Evolutionary conservation across 2,797 vertebrate species (phyloP), one percentile per base, ranked within the genome.

Genomic region (Mallotus villosus): DNA sequence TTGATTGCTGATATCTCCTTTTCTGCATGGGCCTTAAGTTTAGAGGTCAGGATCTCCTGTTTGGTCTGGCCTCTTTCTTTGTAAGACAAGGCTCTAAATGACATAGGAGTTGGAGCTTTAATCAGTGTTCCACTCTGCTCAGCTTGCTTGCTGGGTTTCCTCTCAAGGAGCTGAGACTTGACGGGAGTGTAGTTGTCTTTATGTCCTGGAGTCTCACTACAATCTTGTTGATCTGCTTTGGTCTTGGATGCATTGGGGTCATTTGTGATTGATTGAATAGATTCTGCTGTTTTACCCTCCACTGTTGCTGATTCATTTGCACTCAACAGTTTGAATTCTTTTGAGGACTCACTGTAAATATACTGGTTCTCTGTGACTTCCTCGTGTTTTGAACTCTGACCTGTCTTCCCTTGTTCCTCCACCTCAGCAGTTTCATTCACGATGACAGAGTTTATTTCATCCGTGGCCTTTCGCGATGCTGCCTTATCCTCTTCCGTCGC

Each of bases 1-100:
- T 92, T 94, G 57, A 94, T 92, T 2, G 93, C 93, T 66, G 91
- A 93, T 78, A 94, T 94, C 79, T 94, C 93, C 74, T 94, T 94
- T 80, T 94, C 92, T 51, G 93, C 93, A 65, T 94, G 91, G 74
- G 93, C 93, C 88, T 93, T 94, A 70, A 94, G 88, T 84, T 89
- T 94, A 4, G 92, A 94, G 0, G 93, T 93, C 68, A 94, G 84
- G 49, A 94, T 91, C 74, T 94, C 92, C 67, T 94, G 93, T 80
- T 93, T 94, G 53, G 87, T 91, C 82, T 92, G 91, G 71, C 84
- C 78, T 87, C 84, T 92, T 57, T 93, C 93, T 81, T 90, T 93
- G 59, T 81, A 79, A 55, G 86, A 78, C 68, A 86, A 8, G 32
- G 72, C 21, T 78, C 68, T 90, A 11, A 67, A 67, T 69, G 86